Base-by-base conservation (phyloP, 2,888 invertebrate genomes). In the Erpobdella octoculata region DNA sequence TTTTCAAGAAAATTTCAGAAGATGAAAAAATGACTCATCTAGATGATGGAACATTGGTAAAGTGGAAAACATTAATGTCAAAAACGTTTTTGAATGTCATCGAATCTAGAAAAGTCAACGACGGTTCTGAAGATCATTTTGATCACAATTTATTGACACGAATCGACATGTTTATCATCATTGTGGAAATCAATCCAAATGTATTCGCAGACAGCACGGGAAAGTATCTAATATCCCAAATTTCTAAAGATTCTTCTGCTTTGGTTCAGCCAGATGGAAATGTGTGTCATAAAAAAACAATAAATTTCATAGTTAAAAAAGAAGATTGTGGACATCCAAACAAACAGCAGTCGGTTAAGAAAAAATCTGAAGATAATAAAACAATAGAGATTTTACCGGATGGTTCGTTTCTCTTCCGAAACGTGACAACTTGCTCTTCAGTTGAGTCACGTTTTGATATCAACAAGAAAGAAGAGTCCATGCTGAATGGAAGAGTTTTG, bases 401-500 rank as follows among this genome's bases (percentile, higher is more conserved):
- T 58, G 58, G 58, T 21, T 15, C 53, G 0, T 35, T 25, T 21
- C 21, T 53, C 2, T 69, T 31, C 37, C 31, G 36, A 58, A 2
- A 35, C n/a, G 33, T 58, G 0, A 35, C 46, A 8, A 58, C n/a
- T 5, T 18, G 31, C 33, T 58, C 48, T n/a, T n/a, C 35, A 12
- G 35, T 69, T 35, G 33, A 33, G n/a, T 58, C 69, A 21, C 58
- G 36, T 58, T 69, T 58, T 28, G 53, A 48, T 35, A 69, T 69
- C n/a, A 33, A 53, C 5, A 58, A 69, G 35, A 53, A 18, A 35
- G 33, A 58, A 36, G 31, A 69, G 31, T 36, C 53, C n/a, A 69
- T 69, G 69, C 48, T 69, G 35, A 69, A 69, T 8, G 67, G 46
- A 58, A 18, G 58, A 18, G 58, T 58, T 28, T 41, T 69, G 69